Base-by-base conservation (phyloP, 2,888 invertebrate species). In the Hyposoter didymator region DNA sequence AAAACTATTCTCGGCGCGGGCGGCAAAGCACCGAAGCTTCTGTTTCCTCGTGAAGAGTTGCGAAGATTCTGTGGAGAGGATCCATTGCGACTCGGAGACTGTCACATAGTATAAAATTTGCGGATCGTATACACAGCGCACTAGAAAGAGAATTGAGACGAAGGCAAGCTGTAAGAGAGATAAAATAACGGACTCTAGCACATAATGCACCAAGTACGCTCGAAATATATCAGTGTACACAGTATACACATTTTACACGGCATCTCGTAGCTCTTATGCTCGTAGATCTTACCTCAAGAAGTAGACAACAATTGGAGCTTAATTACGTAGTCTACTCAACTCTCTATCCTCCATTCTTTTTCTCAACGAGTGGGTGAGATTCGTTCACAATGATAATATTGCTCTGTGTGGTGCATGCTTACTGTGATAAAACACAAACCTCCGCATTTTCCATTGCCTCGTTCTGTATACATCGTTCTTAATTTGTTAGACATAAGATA, bases 261-360 rank as follows among this genome's bases (percentile, higher is more conserved):
- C 55, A 47, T 84, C 87, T 66, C 73, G 69, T 84, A 80, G 80
- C 78, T 84, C 66, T 76, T 66, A 69, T 62, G 75, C 45, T 39
- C 70, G 74, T 28, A 78, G 52, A 74, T 79, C 69, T 85, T 78
- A 75, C 82, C 78, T 74, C 55, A 49, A 69, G 72, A 28, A 85
- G 84, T 88, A 87, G 89, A 87, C 89, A 90, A 90, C 90, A 90
- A 90, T 91, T 91, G 91, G 90, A 91, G 90, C 91, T 90, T 90
- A 91, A 90, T 90, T 91, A 90, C 88, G 90, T 79, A 82, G 85
- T 85, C 85, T 39, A 79, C 73, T 78, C 78, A 73, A 73, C 70
- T 78, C 78, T 64, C 76, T 69, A 52, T 81, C 80, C 81, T 59
- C 62, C 69, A 52, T 62, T 47, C 43, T 39, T 72, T 73, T 43